Conservation (phyloP, 2,797 vertebrate species). For the Manis crassicaudata region DNA sequence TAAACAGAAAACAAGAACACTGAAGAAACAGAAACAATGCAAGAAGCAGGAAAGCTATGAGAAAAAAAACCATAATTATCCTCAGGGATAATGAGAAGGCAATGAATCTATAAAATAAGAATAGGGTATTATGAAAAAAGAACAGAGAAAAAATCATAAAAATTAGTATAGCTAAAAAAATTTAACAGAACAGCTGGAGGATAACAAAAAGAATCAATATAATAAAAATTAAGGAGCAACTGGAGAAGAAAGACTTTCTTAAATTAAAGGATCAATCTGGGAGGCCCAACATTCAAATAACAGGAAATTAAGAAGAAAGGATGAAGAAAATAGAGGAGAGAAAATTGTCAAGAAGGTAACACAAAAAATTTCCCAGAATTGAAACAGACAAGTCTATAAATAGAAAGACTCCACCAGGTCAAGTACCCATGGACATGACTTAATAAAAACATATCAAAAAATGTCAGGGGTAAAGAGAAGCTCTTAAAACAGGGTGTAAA, state of each 20-base stretch:
- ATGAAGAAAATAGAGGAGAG: not conserved
- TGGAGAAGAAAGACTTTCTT: not conserved
- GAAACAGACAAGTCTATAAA: not conserved
- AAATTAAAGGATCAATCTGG: not conserved
- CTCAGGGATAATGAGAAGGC: not conserved
- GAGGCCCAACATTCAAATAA: not conserved
- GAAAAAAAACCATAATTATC: not conserved
- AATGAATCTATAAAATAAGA: slow-evolving; percentile 35
- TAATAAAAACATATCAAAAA: not conserved
- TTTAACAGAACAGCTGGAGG: not conserved
- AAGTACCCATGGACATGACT: not conserved
- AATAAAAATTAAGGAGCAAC: not conserved
- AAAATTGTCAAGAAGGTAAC: slow-evolving; percentile 28
- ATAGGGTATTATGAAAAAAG: not conserved
- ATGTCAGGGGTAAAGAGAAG: not conserved
- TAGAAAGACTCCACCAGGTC: not conserved
- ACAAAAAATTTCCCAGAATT: not conserved
- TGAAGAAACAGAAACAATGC: not conserved
- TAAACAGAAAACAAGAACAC: not conserved
- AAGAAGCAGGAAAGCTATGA: not conserved
- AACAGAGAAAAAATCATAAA: not conserved
- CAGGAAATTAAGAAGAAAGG: not conserved
- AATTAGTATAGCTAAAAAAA: not conserved
- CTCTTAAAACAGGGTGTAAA: not conserved
- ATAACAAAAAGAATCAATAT: not conserved